Conservation (phyloP, 2,113 vertebrate species). For the Dromiciops gliroides region DNA sequence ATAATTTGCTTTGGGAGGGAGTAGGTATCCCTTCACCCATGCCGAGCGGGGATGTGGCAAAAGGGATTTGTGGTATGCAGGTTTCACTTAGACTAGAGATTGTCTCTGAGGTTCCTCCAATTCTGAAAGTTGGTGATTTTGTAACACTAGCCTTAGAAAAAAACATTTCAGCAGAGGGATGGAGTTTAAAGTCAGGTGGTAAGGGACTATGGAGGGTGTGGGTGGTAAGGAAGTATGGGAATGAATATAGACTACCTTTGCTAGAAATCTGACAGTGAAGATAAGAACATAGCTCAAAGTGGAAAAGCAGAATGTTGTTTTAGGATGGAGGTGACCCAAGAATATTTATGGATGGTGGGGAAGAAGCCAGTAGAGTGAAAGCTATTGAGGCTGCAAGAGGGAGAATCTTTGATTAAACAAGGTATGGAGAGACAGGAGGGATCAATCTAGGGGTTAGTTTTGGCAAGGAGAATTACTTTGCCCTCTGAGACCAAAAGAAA, state of each 20-base stretch:
- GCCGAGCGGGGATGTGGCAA: too few species aligned
- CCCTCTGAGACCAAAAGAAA: neutral
- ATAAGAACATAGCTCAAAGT: neutral
- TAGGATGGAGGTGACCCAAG: neutral
- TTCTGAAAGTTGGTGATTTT: neutral
- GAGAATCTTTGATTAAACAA: neutral
- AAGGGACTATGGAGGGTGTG: neutral
- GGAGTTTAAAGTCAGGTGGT: neutral
- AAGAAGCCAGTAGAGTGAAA: neutral
- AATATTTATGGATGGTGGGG: neutral
- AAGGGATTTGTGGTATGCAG: too few species aligned
- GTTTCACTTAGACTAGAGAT: too few species aligned
- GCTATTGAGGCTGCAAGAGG: neutral
- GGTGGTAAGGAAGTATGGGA: neutral
- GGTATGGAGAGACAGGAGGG: neutral
- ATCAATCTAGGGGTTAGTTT: neutral
- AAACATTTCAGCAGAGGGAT: neutral
- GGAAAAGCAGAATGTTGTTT: neutral
- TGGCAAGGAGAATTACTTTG: neutral
- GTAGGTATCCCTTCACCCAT: too few species aligned
- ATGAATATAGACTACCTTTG: neutral
- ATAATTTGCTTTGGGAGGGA: too few species aligned
- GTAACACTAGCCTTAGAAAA: neutral
- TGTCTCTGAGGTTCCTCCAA: neutral
- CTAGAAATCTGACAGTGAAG: neutral